These are phyloP conservation scores for Heliconius melpomene DNA, from an alignment of 1,140 invertebrate species.

Conservation along the genomic window DNA sequence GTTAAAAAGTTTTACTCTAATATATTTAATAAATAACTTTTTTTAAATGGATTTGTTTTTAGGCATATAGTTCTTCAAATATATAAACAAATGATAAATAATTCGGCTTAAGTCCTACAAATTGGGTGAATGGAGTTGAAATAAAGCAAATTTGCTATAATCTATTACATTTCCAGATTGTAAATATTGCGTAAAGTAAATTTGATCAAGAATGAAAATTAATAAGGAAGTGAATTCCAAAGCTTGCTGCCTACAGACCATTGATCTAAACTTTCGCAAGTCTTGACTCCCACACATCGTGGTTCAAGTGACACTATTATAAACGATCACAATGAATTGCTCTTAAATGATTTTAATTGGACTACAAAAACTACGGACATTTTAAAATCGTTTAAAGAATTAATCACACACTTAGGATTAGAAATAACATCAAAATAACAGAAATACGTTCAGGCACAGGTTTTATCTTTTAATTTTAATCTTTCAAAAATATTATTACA, in stretches of 20 bases:
- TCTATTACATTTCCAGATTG: not conserved
- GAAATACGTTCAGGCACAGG: too few relatives aligned
- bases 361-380: conserved; percentile 34
- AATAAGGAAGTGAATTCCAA: conserved; percentile 29
- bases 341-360: conserved; percentile 42
- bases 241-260: conserved; percentile 22
- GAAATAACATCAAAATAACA: not conserved
- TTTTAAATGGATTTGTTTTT: too few relatives aligned
- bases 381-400: not conserved
- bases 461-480: too few relatives aligned
- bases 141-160: not conserved
- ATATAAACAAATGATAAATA: too few relatives aligned
- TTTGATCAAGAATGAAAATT: conserved; percentile 7
- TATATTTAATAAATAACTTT: too few relatives aligned
- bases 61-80: too few relatives aligned
- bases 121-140: not conserved
- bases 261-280: conserved; percentile 32
- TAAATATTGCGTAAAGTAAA: not conserved
- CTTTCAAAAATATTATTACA: too few relatives aligned
- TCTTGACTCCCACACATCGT: conserved; percentile 32
- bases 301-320: conserved; percentile 37
- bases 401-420: not conserved
- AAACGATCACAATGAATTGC: conserved; percentile 26
- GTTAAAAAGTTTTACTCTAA: conserved; percentile 13
- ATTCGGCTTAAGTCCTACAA: not conserved